A percentile compares a stretch with the other conserved stretches of the same genome.
Evolutionary conservation across 2,797 vertebrate species (phyloP).

Genomic region (Megaceryle alcyon): DNA sequence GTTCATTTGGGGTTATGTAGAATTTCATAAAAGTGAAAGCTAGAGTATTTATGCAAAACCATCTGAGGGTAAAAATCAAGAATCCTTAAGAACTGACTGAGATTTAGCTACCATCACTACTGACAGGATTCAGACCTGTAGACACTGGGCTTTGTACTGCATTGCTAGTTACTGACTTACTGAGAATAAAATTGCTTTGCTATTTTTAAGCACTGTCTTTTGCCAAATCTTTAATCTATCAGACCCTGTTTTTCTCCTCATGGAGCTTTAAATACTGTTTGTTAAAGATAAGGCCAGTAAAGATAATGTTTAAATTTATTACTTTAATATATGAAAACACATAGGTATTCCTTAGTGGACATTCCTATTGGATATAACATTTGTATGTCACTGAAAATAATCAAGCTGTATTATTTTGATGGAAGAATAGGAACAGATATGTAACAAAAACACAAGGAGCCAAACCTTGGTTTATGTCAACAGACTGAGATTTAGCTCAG

Average conservation of each 20-base stretch:
- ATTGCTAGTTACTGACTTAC: background rate
- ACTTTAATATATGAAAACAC: background rate
- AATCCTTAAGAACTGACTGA: background rate
- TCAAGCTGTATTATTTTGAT: background rate
- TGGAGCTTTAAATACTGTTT: background rate
- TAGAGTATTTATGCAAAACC: background rate
- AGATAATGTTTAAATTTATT: background rate
- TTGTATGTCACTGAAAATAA: background rate
- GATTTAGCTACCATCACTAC: background rate
- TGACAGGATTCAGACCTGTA: background rate
- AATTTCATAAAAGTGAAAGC: background rate
- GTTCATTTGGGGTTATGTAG: background rate
- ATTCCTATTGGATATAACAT: background rate
- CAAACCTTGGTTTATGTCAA: background rate
- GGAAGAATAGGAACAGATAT: background rate
- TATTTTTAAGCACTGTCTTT: background rate
- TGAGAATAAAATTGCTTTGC: background rate
- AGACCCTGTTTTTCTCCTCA: background rate
- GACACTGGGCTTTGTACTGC: background rate
- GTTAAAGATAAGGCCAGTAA: background rate
- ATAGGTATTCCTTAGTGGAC: background rate
- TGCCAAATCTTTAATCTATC: background rate
- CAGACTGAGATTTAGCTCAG: background rate
- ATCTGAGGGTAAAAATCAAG: background rate
- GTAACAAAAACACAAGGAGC: background rate